Evolutionary conservation across 2,797 vertebrate species (phyloP), one percentile per base, ranked within the genome.

Genomic region (Phyllotis vaccarum): DNA sequence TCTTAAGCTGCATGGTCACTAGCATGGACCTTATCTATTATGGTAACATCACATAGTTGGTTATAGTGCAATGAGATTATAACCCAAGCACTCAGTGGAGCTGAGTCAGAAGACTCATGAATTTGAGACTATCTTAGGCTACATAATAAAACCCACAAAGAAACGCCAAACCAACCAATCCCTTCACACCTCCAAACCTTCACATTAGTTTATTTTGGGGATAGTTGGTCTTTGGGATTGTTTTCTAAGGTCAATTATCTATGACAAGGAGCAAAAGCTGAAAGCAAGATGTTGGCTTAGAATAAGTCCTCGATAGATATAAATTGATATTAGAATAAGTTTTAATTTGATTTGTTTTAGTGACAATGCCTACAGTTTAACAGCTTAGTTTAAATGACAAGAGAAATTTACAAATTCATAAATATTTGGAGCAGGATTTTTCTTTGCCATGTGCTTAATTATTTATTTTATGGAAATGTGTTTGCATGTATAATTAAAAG

Each of bases 381-480:
- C 95, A 91, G 64, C 89, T 97, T 96, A 95, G 70, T 95, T 96
- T 85, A 97, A 96, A 87, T 89, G 93, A 94, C 75, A 94, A 43
- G 75, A 83, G 27, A 89, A 96, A 95, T 90, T 96, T 95, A 82
- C 3, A 93, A 94, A 96, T 91, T 46, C 79, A 87, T 90, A 97
- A 95, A 94, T 95, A 94, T 92, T 90, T 96, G 52, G 89, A 95
- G 70, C 34, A 95, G 68, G 14, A 22, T 70, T 90, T 97, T 95
- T 90, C 58, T 93, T 93, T 96, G 82, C 90, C 56, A 46, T 86
- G 40, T 58, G 34, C 70, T 94, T 95, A 95, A 91, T 97, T 96
- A 88, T 97, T 97, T 96, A 95, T 96, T 94, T 96, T 93, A 96
- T 96, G 76, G 94, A 96, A 96, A 93, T 9, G 72, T 92, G 66